A percentile compares a stretch with the other conserved stretches of the same genome.
Conservation (phyloP, 2,888 invertebrate species). For the Emmelina monodactyla region DNA sequence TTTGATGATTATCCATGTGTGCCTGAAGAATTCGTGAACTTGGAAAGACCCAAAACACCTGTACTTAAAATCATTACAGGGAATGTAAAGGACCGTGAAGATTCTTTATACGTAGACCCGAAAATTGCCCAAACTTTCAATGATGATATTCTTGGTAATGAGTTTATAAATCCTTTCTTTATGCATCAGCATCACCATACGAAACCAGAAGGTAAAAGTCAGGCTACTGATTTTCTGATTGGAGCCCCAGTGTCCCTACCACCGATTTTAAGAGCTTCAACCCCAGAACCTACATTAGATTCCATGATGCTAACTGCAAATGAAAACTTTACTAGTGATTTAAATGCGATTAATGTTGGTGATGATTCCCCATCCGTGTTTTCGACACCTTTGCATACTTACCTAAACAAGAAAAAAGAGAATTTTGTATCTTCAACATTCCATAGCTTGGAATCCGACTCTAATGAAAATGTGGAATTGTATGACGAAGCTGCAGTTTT, state of each 20-base stretch:
- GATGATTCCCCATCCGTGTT: slow-evolving; percentile 20
- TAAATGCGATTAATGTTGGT: slow-evolving; percentile 1
- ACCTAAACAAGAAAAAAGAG: slow-evolving; percentile 13
- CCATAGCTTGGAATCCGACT: slow-evolving; percentile 36
- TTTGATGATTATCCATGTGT: slow-evolving; percentile 39
- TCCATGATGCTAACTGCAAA: slow-evolving; percentile 27
- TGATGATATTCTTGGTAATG: slow-evolving; percentile 32
- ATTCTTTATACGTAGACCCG: slow-evolving; percentile 30
- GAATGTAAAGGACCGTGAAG: slow-evolving; percentile 28
- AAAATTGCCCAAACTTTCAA: slow-evolving; percentile 20
- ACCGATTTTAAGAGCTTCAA: slow-evolving; percentile 34
- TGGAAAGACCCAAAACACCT: slow-evolving; percentile 47
- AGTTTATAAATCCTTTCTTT: slow-evolving; percentile 48
- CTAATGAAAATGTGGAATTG: slow-evolving; percentile 26
- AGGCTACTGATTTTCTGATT: slow-evolving; percentile 52
- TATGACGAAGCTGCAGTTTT: neutral
- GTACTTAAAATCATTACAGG: slow-evolving; percentile 47
- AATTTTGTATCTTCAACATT: slow-evolving; percentile 25
- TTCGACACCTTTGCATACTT: slow-evolving; percentile 23
- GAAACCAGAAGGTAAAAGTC: slow-evolving; percentile 22
- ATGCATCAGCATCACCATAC: slow-evolving; percentile 28
- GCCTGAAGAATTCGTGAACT: slow-evolving; percentile 22
- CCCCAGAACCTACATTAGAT: slow-evolving; percentile 37
- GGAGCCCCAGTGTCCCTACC: slow-evolving; percentile 60
- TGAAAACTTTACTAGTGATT: slow-evolving; percentile 8